phyloP scores from a whole-genome alignment of 1,140 invertebrate species.

The Oncopeltus fasciatus region DNA sequence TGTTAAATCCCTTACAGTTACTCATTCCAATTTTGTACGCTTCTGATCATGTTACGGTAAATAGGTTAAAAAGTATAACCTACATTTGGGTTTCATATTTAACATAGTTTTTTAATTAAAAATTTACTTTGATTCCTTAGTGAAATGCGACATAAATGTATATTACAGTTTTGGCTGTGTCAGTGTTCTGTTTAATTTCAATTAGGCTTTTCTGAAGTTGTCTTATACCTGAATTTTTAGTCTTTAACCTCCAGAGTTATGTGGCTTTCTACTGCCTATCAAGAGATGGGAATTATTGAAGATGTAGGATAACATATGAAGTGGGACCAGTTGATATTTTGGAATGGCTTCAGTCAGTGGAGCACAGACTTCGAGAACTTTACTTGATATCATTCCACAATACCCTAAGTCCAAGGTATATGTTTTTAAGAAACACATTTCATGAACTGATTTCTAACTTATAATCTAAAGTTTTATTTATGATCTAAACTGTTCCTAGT shows the following conservation, averaged over 20 bases:
- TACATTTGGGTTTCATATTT: not conserved
- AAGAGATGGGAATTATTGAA: not conserved
- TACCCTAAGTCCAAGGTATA: constrained; percentile 16
- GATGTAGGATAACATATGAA: constrained; percentile 13
- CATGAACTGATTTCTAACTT: not conserved
- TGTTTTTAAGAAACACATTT: no score
- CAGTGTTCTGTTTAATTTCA: no score
- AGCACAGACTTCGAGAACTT: constrained; percentile 15
- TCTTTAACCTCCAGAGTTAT: not conserved
- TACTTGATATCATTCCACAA: constrained; percentile 16
- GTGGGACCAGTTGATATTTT: not conserved
- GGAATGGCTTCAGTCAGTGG: constrained; percentile 17
- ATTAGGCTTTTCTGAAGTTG: no score
- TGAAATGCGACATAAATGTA: no score
- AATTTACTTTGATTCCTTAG: no score
- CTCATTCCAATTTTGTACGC: not conserved
- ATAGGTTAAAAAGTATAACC: constrained; percentile 5
- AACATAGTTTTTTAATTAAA: not conserved
- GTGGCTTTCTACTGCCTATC: not conserved
- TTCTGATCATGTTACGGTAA: not conserved
- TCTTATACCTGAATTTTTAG: no score
- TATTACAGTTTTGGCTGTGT: no score
- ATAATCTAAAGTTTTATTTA: not conserved
- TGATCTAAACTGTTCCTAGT: not conserved
- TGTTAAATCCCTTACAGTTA: not conserved